Base-by-base conservation (phyloP, 2,113 vertebrate genomes). In the Platycercus adscitus region DNA sequence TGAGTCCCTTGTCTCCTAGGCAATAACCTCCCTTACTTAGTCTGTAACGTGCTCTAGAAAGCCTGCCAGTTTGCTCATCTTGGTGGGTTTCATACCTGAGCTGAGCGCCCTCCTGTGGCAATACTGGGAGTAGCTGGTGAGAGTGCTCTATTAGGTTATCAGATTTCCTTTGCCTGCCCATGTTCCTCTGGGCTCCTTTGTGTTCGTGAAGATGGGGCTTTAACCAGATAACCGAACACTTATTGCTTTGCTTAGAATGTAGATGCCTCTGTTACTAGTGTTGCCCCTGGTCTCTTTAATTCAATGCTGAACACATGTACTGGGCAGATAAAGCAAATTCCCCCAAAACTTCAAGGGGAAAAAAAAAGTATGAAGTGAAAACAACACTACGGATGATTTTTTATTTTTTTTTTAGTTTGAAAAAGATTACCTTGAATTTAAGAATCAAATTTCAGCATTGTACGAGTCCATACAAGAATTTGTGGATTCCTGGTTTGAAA, bases 361-460 rank as follows among this genome's bases (percentile, higher is more conserved):
- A 43, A 43, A 47, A 25, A 50, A 56, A 76, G 19, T 68, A 11
- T 41, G 9, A 81, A 79, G 56, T 41, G 3, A 70, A 89, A 70
- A 17, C 31, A 39, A 17, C 13, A 9, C 18, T 55, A 17, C 2
- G 50, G 33, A 6, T 55, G 0, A 23, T 47, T 75, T 64, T 72
- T 46, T 66, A 79, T 70, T 78, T n/a, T n/a, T 82, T 70, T 92
- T 96, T 60, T 90, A 99, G 98, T 99, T 99, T 98, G 98, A 99
- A 92, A 98, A 97, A 85, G 98, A 99, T 95, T 98, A 98, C 43
- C 60, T 96, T 78, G 98, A 98, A 66, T 99, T 99, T 96, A 98
- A 97, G 97, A 88, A 93, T 61, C 98, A 98, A 95, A 96, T 98
- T 63, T 97, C 98, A 92, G 78, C 65, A 66, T 64, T 99, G 78